Percentiles rank a stretch among this genome's conserved stretches.
phyloP scores from a whole-genome alignment of 2,888 invertebrate genomes.

The Spatulosminthurus flaviceps region DNA sequence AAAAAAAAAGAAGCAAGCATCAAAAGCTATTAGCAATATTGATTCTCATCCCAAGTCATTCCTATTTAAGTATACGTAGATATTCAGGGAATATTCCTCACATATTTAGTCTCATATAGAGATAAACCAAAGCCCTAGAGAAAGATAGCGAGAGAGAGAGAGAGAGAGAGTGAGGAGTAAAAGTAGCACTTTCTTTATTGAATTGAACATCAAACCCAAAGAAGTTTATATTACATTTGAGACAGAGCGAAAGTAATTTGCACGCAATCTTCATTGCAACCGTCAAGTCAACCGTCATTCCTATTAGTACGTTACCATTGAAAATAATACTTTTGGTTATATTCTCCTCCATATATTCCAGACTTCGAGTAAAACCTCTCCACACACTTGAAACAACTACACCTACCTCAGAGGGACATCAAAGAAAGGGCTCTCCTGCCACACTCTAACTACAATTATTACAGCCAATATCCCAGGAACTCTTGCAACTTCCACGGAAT shows the following conservation, averaged over 20 bases:
- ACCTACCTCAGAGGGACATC: slow-evolving; percentile 13
- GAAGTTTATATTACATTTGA: background rate
- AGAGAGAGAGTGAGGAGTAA: background rate
- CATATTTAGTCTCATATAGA: too few species aligned
- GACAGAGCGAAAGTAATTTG: slow-evolving; percentile 29
- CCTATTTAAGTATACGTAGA: background rate
- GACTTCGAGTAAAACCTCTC: too few species aligned
- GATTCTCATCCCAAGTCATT: slow-evolving; percentile 32
- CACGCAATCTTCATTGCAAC: slow-evolving; percentile 35
- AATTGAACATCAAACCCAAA: slow-evolving; percentile 18
- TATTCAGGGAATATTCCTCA: background rate
- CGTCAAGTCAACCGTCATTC: background rate
- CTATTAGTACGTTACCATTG: too few species aligned
- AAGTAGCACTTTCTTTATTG: slow-evolving; percentile 15
- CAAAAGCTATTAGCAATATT: slow-evolving; percentile 42
- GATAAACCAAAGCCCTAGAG: too few species aligned
- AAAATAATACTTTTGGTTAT: too few species aligned
- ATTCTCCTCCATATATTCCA: too few species aligned
- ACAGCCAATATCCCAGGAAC: too few species aligned
- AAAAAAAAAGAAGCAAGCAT: slow-evolving; percentile 8
- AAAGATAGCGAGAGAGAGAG: background rate
- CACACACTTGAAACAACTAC: too few species aligned
- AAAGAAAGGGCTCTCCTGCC: background rate
- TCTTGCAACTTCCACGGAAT: too few species aligned
- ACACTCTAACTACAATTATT: too few species aligned